Percentiles rank a stretch among this genome's conserved stretches.
Evolutionary conservation across 2,888 invertebrate species (phyloP).

Genomic region (Athetis lepigone): DNA sequence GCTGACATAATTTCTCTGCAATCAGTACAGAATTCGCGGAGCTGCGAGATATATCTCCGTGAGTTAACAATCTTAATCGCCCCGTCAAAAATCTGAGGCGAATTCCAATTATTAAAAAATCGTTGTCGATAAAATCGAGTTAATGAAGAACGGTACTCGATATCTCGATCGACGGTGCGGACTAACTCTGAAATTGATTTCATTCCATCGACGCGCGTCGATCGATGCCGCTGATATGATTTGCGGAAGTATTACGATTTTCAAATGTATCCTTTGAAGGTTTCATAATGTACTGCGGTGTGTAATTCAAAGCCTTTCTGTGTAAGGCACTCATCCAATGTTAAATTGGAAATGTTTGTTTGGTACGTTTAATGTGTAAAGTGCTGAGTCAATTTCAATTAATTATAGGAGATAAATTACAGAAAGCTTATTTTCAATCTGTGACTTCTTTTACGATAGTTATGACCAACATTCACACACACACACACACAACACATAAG

Average conservation of each 20-base stretch:
- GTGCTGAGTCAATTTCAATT: no score
- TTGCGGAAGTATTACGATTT: constrained; percentile 80
- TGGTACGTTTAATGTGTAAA: no score
- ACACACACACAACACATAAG: no score
- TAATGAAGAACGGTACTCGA: constrained; percentile 88
- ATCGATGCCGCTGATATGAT: constrained; percentile 81
- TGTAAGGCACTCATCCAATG: no score
- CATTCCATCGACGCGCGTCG: constrained; percentile 82
- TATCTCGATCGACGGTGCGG: constrained; percentile 78
- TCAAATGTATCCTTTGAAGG: constrained; percentile 61
- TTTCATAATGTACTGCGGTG: constrained; percentile 38
- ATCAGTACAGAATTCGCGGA: constrained; percentile 75
- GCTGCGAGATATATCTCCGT: constrained; percentile 77
- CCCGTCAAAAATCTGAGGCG: constrained; percentile 81
- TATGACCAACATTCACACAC: no score
- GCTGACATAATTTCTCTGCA: constrained; percentile 66
- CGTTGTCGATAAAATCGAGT: constrained; percentile 87
- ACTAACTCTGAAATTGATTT: constrained; percentile 87
- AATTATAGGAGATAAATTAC: no score
- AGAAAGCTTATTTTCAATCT: no score
- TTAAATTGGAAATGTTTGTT: no score
- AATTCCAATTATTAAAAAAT: constrained; percentile 88
- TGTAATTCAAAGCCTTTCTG: no score
- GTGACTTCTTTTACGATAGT: no score
- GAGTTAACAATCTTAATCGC: constrained; percentile 83